Evolutionary conservation across 2,888 invertebrate species (phyloP).

Genomic region (Serrognathus titanus): DNA sequence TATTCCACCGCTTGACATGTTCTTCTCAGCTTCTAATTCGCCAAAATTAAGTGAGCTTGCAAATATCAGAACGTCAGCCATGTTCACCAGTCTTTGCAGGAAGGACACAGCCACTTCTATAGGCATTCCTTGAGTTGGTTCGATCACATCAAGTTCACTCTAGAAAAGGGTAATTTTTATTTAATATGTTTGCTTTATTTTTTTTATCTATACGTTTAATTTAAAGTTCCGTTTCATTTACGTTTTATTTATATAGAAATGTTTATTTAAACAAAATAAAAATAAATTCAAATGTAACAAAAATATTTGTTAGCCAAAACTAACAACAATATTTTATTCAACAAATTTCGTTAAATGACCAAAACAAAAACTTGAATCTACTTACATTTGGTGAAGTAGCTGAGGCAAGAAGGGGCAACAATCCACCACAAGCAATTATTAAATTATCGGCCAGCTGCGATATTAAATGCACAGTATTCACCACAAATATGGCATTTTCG

Average conservation of each 20-base stretch:
- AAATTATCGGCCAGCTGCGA: constrained; percentile 98
- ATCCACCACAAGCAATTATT: constrained; percentile 96
- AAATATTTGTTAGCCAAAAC: not conserved
- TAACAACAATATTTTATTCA: too few relatives aligned
- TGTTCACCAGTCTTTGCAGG: constrained; percentile 94
- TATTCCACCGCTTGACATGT: constrained; percentile 99
- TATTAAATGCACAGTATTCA: constrained; percentile 98
- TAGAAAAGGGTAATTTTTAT: constrained; percentile 44
- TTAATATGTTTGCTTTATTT: too few relatives aligned
- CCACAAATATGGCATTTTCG: constrained; percentile 98
- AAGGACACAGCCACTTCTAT: constrained; percentile 97
- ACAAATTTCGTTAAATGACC: too few relatives aligned
- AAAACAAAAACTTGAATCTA: constrained; percentile 24
- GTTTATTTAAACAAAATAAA: too few relatives aligned
- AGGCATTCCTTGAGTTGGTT: constrained; percentile 98
- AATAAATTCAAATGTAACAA: not conserved
- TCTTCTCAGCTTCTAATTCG: constrained; percentile 98
- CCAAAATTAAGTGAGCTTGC: constrained; percentile 96
- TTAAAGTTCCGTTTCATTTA: too few relatives aligned
- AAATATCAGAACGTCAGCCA: constrained; percentile 98
- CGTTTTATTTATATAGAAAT: too few relatives aligned
- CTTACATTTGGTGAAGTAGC: constrained; percentile 98
- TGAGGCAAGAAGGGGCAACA: constrained; percentile 92
- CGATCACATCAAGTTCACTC: constrained; percentile 97
- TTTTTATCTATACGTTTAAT: too few relatives aligned